A percentile compares a stretch with the other conserved stretches of the same genome.
These are phyloP conservation scores for Lochmaea capreae DNA, from an alignment of 2,888 invertebrate species.

Conservation along the genomic window DNA sequence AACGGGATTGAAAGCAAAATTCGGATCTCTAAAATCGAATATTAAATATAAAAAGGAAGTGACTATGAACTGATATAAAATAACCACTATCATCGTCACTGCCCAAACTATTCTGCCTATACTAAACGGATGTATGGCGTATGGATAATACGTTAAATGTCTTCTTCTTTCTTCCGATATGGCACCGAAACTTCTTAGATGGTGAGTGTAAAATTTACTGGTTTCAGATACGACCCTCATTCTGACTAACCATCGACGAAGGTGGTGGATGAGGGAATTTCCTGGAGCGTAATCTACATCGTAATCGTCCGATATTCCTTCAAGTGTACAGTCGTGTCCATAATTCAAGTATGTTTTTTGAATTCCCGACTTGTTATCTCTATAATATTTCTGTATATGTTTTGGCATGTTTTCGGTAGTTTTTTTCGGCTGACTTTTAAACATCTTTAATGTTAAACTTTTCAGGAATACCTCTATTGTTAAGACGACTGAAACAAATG, in stretches of 20 bases:
- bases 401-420: background rate
- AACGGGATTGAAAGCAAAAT: constrained; percentile 13
- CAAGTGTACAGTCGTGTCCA: constrained; percentile 52
- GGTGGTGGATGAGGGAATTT: constrained; percentile 33
- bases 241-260: constrained; percentile 48
- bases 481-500: no score
- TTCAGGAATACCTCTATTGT: background rate
- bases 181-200: constrained; percentile 56
- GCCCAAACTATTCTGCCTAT: constrained; percentile 54
- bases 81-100: constrained; percentile 49
- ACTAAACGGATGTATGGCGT: constrained; percentile 57
- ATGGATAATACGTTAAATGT: constrained; percentile 52
- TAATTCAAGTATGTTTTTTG: constrained; percentile 46
- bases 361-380: background rate
- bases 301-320: constrained; percentile 47
- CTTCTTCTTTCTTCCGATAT: constrained; percentile 55
- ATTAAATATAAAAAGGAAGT: constrained; percentile 51
- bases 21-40: constrained; percentile 29
- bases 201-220: constrained; percentile 54
- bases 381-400: background rate
- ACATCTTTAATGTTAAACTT: background rate
- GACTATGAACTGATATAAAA: constrained; percentile 48
- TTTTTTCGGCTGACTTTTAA: background rate
- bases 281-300: constrained; percentile 46
- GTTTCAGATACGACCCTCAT: constrained; percentile 52